phyloP scores from a whole-genome alignment of 2,888 invertebrate genomes.

The Parelbella ahira region DNA sequence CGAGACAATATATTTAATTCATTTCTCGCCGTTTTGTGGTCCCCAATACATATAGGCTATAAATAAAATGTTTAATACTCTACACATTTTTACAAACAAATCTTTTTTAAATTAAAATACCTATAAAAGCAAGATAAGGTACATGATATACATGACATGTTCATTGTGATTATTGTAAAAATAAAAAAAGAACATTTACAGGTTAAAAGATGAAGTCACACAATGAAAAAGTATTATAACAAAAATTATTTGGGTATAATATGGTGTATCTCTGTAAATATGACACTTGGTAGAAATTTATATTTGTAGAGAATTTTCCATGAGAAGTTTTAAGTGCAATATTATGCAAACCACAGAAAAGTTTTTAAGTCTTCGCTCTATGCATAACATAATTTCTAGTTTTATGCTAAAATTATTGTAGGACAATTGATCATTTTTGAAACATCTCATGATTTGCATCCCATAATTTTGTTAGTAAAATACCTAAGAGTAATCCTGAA shows the following conservation, averaged over 20 bases:
- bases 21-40: constrained; percentile 26
- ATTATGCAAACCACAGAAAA: no score
- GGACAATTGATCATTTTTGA: background rate
- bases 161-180: constrained; percentile 10
- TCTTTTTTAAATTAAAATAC: constrained; percentile 9
- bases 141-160: constrained; percentile 3
- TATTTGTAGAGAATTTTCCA: no score
- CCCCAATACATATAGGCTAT: constrained; percentile 23
- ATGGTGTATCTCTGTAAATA: no score
- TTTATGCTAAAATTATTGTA: constrained; percentile 3
- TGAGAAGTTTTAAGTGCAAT: no score
- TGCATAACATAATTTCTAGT: no score
- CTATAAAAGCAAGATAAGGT: constrained; percentile 9
- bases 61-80: constrained; percentile 14
- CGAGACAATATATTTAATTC: constrained; percentile 19
- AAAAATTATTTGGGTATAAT: no score
- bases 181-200: background rate
- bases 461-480: constrained; percentile 8
- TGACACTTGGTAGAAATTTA: no score
- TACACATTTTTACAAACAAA: constrained; percentile 7
- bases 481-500: constrained; percentile 13
- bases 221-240: constrained; percentile 2
- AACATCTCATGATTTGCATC: no score
- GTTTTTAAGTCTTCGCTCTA: no score
- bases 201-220: constrained; percentile 7